A percentile compares a stretch with the other conserved stretches of the same genome.
Evolutionary conservation across 30 jellyfish, hydroid and myxozoan genomes (phyloP).

Genomic region (Calvadosia cruxmelitensis): DNA sequence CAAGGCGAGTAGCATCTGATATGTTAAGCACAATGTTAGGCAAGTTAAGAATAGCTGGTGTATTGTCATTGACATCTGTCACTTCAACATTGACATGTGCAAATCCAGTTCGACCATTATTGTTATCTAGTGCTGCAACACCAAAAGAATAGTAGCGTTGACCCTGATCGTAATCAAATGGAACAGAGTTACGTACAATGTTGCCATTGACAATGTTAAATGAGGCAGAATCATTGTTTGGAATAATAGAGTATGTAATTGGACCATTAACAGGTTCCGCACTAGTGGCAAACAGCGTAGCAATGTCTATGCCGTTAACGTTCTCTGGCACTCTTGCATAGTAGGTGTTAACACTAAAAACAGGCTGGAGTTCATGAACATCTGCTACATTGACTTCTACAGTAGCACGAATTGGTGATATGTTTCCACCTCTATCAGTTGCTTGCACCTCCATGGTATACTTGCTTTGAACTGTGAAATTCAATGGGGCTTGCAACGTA

Average conservation of each 20-base stretch:
- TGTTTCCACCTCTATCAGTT: conserved; percentile 42
- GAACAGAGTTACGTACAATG: conserved; percentile 12
- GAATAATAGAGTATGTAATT: conserved; percentile 27
- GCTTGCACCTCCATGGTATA: conserved; percentile 48
- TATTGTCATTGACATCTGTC: conserved; percentile 68
- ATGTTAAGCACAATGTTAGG: conserved; percentile 18
- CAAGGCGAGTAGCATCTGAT: conserved; percentile 62
- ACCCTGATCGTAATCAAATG: conserved; percentile 61
- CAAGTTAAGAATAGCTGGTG: conserved; percentile 32
- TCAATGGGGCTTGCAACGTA: conserved; percentile 11
- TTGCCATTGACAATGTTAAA: conserved; percentile 52
- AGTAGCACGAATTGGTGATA: conserved; percentile 8
- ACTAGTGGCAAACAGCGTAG: conserved; percentile 26
- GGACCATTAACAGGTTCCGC: conserved; percentile 44
- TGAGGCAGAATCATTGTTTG: conserved; percentile 12
- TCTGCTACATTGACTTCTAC: conserved; percentile 49
- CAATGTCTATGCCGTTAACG: conserved; percentile 2
- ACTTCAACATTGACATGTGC: conserved; percentile 55
- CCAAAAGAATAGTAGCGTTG: conserved; percentile 26
- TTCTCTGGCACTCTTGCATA: conserved; percentile 23
- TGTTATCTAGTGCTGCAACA: conserved; percentile 47
- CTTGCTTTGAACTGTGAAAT: conserved; percentile 3
- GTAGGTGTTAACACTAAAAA: conserved; percentile 26
- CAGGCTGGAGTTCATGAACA: conserved; percentile 48
- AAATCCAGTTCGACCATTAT: conserved; percentile 36